Evolutionary conservation across 2,113 vertebrate species (phyloP), one percentile per base, ranked within the genome.

Genomic region (Suricata suricatta): DNA sequence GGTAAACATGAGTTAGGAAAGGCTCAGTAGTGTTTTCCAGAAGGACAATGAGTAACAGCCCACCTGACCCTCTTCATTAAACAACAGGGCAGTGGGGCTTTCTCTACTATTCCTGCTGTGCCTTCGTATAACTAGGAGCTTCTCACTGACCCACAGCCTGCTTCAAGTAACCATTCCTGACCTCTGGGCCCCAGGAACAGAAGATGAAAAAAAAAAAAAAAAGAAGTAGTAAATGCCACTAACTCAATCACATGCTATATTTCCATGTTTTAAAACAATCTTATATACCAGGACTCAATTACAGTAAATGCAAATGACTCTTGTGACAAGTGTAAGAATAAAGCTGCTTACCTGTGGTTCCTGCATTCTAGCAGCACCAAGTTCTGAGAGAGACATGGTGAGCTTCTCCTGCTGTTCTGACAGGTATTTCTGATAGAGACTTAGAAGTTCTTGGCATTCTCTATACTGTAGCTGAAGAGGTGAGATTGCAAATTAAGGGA

Each of bases 361-460:
- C 63, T 98, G 98, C 52, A 93, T 95, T 87, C 98, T 98, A 54
- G 98, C 96, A 97, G 99, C 98, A 97, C 97, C 99, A 93, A 99
- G 99, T 96, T 99, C 99, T 35, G 99, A 98, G 69, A 99, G 99
- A 88, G 99, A 99, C 92, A 95, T 80, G 6, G 99, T 99, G 27
- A 99, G 99, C 90, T 99, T 99, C 38, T 99, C 99, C 96, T 99
- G 99, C 98, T 99, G 99, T 96, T 99, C 99, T 77, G 99, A 99
- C 19, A 99, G 99, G 94, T 99, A 99, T 96, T 99, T 99, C 98
- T 99, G 99, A 98, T 99, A 99, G n/a, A 99, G 99, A 35, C 98
- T 99, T 80, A 99, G 97, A 97, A 99, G 99, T 98, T 99, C 99
- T 98, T 99, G 99, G 96, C 99, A 99, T 98, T 99, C 99, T 98